Percentiles rank a stretch among this genome's conserved stretches.
phyloP scores from a whole-genome alignment of 2,888 invertebrate species.

The Crioceris asparagi region DNA sequence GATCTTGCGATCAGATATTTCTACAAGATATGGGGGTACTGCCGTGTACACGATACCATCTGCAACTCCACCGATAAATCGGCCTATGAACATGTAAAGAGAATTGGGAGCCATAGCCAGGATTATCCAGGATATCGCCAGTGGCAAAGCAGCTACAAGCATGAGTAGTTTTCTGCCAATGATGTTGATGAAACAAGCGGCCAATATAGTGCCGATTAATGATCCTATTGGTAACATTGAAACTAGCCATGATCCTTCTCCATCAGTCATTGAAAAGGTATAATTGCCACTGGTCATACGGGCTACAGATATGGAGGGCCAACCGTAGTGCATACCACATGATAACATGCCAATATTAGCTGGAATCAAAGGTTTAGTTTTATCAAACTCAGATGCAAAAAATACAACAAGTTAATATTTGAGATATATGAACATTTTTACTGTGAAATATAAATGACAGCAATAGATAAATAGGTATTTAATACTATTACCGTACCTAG shows the following conservation, averaged over 20 bases:
- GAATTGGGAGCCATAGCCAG: slow-evolving; percentile 48
- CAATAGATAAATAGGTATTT: no score
- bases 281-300: slow-evolving; percentile 41
- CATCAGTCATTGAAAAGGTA: slow-evolving; percentile 40
- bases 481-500: no score
- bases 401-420: no score
- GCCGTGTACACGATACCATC: slow-evolving; percentile 35
- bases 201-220: slow-evolving; percentile 49
- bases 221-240: slow-evolving; percentile 55
- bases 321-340: slow-evolving; percentile 39
- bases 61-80: slow-evolving; percentile 45
- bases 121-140: slow-evolving; percentile 52
- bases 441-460: no score
- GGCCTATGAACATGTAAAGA: slow-evolving; percentile 41
- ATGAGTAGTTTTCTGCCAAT: slow-evolving; percentile 56
- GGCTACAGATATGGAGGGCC: slow-evolving; percentile 49
- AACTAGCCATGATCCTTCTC: slow-evolving; percentile 51
- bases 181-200: slow-evolving; percentile 52
- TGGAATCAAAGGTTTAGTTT: slow-evolving; percentile 24
- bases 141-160: slow-evolving; percentile 49
- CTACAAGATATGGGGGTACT: slow-evolving; percentile 48
- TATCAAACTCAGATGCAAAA: no score
- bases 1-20: slow-evolving; percentile 46
- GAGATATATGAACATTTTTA: no score
- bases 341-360: slow-evolving; percentile 31